phyloP scores from a whole-genome alignment of 2,113 vertebrate species.

The Arvicanthis niloticus region DNA sequence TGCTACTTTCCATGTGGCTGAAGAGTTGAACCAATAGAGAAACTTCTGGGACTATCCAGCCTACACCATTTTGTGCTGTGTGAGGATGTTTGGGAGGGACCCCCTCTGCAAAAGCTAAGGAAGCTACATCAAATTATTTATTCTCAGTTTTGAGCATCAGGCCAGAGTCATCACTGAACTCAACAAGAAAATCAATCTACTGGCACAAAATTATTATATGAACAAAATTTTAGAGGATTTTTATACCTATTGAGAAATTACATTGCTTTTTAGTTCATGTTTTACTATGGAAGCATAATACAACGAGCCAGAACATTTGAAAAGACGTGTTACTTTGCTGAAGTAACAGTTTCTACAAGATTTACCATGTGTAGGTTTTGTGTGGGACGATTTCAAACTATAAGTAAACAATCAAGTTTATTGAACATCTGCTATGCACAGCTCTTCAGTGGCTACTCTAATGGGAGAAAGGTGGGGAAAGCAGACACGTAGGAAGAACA shows the following conservation, averaged over 20 bases:
- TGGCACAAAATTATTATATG: background rate
- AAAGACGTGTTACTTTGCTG: background rate
- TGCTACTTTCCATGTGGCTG: background rate
- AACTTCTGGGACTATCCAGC: background rate
- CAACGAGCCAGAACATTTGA: background rate
- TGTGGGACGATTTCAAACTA: background rate
- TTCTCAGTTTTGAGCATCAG: constrained; percentile 3
- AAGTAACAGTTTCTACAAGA: background rate
- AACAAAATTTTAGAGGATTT: background rate
- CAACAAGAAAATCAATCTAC: constrained; percentile 15
- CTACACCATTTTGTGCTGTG: background rate
- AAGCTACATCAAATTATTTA: background rate
- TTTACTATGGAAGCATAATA: background rate
- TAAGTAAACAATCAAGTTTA: background rate
- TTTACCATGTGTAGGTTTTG: background rate
- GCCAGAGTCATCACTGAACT: background rate
- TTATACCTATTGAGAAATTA: constrained; percentile 15
- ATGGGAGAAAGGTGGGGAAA: background rate
- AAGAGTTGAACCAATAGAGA: constrained; percentile 11
- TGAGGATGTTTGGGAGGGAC: background rate
- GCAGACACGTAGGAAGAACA: background rate
- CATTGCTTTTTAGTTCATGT: background rate
- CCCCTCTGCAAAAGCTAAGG: background rate
- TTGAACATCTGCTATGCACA: background rate
- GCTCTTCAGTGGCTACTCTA: background rate